Base-by-base conservation (phyloP, 2,888 invertebrate genomes). In the Andricus quercusramuli region DNA sequence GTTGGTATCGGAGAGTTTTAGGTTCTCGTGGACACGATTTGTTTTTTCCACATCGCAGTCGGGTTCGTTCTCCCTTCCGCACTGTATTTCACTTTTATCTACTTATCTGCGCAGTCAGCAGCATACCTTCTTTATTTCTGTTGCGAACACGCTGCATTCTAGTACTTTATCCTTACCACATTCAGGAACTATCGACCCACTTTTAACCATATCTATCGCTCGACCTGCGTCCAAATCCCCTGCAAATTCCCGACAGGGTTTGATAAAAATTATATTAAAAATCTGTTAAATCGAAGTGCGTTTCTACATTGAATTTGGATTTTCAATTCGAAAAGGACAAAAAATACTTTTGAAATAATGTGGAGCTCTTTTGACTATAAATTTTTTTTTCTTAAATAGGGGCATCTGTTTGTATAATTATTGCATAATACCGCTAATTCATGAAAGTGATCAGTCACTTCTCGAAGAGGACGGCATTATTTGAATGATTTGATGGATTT, bases 61-160 rank as follows among this genome's bases (percentile, higher is more conserved):
- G 22, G n/a, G 32, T 74, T 74, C 20, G 56, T 74, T 74, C 70
- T 74, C 56, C 29, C 70, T 74, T 74, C 70, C 70, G 70, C 56
- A 51, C 29, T 74, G 70, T 74, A 74, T 56, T 74, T 74, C 70
- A 74, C 70, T 74, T 74, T 74, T 74, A 74, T 74, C 70, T 74
- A 74, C 70, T 74, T 74, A 74, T 56, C 70, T 20, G 70, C 32
- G 51, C 70, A 74, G 56, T 74, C 70, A 74, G 70, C 25, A 41
- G 47, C 29, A 56, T 51, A 51, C 70, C 51, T 74, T 74, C 70
- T 74, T 74, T 74, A 74, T 74, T 56, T 74, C 51, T 74, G 51
- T 74, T 56, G 51, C 32, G 56, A 20, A 51, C 70, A 51, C 29
- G 29, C 70, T 74, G 70, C 13, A 13, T 56, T 74, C 56, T 47